phyloP scores from a whole-genome alignment of 2,113 vertebrate species.

The Microcebus ravelobensis region DNA sequence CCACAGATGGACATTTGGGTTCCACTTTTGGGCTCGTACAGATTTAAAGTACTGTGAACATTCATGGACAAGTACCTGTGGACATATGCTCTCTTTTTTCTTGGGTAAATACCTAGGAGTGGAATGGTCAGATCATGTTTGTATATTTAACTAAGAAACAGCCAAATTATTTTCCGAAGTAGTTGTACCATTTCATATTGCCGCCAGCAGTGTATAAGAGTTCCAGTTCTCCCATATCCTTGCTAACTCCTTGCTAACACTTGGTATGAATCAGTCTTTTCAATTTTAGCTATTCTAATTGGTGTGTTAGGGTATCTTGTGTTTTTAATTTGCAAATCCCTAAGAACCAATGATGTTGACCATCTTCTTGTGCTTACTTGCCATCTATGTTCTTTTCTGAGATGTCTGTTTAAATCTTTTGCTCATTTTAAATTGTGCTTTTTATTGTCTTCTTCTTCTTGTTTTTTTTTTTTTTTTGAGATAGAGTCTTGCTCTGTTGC shows the following conservation, averaged over 20 bases:
- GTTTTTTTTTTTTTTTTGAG: too few relatives aligned
- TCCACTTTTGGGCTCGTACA: neutral
- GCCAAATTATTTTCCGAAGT: neutral
- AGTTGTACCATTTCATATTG: neutral
- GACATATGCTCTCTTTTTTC: neutral
- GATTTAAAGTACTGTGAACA: neutral
- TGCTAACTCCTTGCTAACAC: neutral
- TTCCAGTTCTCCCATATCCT: neutral
- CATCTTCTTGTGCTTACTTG: neutral
- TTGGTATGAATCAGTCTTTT: neutral
- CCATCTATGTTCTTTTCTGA: neutral
- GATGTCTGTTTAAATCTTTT: neutral
- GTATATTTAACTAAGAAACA: neutral
- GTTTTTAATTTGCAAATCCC: neutral
- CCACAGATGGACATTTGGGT: neutral
- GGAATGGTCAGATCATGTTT: neutral
- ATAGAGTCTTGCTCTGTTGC: too few relatives aligned
- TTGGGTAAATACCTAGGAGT: neutral
- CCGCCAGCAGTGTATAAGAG: neutral
- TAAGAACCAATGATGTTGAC: neutral
- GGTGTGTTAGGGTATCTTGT: neutral
- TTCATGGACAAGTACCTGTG: neutral
- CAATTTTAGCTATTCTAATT: neutral
- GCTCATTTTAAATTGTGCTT: neutral
- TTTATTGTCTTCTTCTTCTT: neutral